Conservation (phyloP, 2,888 invertebrate species). For the Eucera pruinosa region DNA sequence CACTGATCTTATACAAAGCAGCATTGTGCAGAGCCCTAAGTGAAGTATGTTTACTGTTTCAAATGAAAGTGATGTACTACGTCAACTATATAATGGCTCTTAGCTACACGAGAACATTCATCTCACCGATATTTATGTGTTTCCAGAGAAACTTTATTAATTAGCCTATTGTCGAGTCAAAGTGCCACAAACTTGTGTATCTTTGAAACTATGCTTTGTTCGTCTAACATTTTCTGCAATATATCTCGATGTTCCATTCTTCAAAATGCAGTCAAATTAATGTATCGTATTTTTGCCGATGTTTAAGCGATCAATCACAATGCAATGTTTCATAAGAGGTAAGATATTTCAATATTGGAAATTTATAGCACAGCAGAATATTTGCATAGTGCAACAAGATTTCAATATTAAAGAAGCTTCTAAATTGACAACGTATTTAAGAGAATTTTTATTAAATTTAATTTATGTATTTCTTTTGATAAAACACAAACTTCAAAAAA, state of each 20-base stretch:
- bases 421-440: too few species aligned
- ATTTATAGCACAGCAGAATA: too few species aligned
- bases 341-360: too few species aligned
- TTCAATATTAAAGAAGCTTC: too few species aligned
- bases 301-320: too few species aligned
- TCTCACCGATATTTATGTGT: conserved; percentile 27
- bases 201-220: not conserved
- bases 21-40: conserved; percentile 11
- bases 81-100: conserved; percentile 30
- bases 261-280: not conserved
- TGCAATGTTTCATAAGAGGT: too few species aligned
- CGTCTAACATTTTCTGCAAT: not conserved
- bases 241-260: not conserved
- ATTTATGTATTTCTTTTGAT: too few species aligned
- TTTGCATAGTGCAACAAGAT: too few species aligned
- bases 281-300: not conserved
- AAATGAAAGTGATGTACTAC: conserved; percentile 28
- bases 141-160: conserved; percentile 29
- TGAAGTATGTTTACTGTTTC: conserved; percentile 21
- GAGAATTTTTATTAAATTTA: too few species aligned
- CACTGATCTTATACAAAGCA: conserved; percentile 16
- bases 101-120: conserved; percentile 9
- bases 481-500: too few species aligned
- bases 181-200: not conserved
- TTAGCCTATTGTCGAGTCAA: conserved; percentile 28